Evolutionary conservation across 2,797 vertebrate genomes (phyloP), one percentile per base, ranked within the genome.

Genomic region (Basileuterus tristriatus): DNA sequence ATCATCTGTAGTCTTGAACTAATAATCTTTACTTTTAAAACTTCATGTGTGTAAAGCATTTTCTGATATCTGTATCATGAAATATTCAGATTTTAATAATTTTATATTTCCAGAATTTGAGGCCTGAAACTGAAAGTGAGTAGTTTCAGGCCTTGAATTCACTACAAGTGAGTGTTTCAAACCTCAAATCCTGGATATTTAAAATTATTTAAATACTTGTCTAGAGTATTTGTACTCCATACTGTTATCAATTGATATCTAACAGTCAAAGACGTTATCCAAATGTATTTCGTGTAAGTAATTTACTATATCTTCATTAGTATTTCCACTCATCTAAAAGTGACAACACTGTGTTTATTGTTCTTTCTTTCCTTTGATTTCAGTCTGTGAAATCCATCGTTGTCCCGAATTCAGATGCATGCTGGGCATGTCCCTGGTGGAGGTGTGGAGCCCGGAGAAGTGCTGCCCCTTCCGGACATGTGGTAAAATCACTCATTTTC

Each of bases 401-500:
- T 99, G 99, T 94, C 97, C 98, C 59, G 98, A 98, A 30, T 97
- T 98, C 60, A 98, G 34, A 6, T 99, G 99, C 97, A 96, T 98
- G 55, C 49, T 97, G 5, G 99, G 99, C 85, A 99, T 99, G 97
- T 98, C 98, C 16, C 97, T 98, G 91, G 94, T 98, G 71, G 98
- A 98, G 30, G 94, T 98, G 34, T 98, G 98, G 97, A 98, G 95
- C 87, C 98, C 98, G 1, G 97, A 97, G 49, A 98, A 96, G 78
- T 99, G 99, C 97, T 99, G 99, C 94, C 98, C 99, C 4, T 98
- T 98, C 86, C 98, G 97, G 85, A 98, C 98, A 22, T 99, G 99
- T 16, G 99, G 99, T 99, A 98, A 98, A 96, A 70, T 34, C 32
- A 27, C 19, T 63, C 7, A 21, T 83, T 92, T 90, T 53, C 37